Evolutionary conservation across 2,113 vertebrate species (phyloP).

Genomic region (Canis aureus): DNA sequence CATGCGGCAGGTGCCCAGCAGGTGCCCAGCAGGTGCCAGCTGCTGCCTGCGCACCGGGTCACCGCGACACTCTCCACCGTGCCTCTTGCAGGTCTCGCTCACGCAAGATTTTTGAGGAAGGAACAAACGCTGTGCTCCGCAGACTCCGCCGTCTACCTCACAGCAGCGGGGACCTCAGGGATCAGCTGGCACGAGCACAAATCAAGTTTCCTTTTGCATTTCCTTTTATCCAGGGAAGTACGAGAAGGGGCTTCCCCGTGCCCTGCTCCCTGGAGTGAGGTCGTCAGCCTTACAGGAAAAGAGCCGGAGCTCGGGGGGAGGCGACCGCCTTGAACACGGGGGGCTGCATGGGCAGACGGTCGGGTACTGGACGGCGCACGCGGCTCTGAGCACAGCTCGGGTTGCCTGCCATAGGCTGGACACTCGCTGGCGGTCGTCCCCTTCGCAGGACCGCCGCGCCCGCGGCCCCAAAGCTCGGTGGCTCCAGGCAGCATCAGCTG

Average conservation of each 20-base stretch:
- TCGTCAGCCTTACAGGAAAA: background rate
- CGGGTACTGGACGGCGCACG: too few species aligned
- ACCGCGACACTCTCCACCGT: background rate
- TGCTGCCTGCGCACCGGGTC: background rate
- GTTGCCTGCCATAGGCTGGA: background rate
- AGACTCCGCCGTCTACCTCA: background rate
- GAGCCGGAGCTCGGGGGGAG: background rate
- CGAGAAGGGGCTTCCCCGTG: background rate
- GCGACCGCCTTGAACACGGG: background rate
- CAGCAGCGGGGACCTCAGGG: background rate
- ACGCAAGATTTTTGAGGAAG: background rate
- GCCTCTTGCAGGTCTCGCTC: background rate
- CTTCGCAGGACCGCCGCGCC: background rate
- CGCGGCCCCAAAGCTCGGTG: too few species aligned
- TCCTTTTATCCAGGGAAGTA: background rate
- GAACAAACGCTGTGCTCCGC: background rate
- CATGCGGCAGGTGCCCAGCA: background rate
- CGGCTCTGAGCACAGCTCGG: background rate
- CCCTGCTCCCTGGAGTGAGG: background rate
- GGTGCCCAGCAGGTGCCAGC: background rate
- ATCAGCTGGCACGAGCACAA: background rate
- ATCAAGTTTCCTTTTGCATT: background rate
- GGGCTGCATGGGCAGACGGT: background rate
- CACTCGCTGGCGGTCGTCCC: fast-evolving
- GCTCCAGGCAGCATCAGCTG: background rate